Conservation (phyloP, 2,888 invertebrate genomes). For the Agrochola lychnidis region DNA sequence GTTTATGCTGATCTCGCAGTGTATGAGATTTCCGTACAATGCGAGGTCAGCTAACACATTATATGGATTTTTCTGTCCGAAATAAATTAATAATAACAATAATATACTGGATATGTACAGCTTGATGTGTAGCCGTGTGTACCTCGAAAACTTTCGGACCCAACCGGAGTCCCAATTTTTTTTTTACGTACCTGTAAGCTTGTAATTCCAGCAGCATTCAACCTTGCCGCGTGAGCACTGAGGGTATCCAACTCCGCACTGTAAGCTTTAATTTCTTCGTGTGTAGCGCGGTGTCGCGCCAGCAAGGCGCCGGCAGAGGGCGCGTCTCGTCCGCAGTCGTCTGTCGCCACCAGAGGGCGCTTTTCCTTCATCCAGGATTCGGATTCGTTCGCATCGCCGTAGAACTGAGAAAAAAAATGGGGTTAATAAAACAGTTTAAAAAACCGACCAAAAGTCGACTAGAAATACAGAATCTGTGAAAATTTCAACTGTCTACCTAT, state of each 20-base stretch:
- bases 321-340: conserved; percentile 98
- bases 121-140: too few relatives aligned
- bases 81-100: too few relatives aligned
- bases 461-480: too few relatives aligned
- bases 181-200: conserved; percentile 68
- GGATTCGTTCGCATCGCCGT: conserved; percentile 99
- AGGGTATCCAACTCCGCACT: conserved; percentile 96
- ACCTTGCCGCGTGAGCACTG: conserved; percentile 94
- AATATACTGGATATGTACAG: too few relatives aligned
- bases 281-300: conserved; percentile 96
- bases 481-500: too few relatives aligned
- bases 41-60: too few relatives aligned
- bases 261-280: conserved; percentile 97
- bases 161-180: neutral
- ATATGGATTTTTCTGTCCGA: too few relatives aligned
- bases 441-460: too few relatives aligned
- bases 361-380: conserved; percentile 99
- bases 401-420: conserved; percentile 91
- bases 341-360: conserved; percentile 96
- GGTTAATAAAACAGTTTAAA: too few relatives aligned
- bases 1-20: too few relatives aligned
- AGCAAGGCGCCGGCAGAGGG: conserved; percentile 97
- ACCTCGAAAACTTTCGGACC: neutral
- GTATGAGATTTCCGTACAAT: too few relatives aligned
- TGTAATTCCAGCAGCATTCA: conserved; percentile 94